phyloP scores from a whole-genome alignment of 2,113 vertebrate genomes.

The Plectropomus leopardus region DNA sequence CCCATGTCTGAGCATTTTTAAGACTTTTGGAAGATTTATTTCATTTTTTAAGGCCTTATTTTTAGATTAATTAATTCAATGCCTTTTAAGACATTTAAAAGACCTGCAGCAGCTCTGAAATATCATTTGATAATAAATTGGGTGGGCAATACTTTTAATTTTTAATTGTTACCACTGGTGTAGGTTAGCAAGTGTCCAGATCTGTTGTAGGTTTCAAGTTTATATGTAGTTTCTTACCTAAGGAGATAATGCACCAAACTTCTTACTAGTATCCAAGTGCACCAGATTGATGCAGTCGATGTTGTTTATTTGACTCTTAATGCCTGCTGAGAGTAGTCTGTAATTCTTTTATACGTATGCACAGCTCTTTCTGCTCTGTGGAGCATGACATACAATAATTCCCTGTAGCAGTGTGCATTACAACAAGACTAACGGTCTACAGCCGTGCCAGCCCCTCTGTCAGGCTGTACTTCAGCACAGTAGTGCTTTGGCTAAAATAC shows the following conservation, averaged over 20 bases:
- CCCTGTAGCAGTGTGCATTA: constrained; percentile 14
- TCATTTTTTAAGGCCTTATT: too few species aligned
- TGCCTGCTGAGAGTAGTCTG: constrained; percentile 21
- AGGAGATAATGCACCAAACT: not conserved
- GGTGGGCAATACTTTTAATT: not conserved
- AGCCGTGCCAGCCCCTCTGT: constrained; percentile 13
- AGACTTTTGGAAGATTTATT: too few species aligned
- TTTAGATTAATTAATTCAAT: too few species aligned
- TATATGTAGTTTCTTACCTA: not conserved
- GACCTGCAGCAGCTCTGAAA: too few species aligned
- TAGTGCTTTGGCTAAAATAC: constrained; percentile 24
- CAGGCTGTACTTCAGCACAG: constrained; percentile 3
- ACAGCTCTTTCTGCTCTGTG: constrained; percentile 46
- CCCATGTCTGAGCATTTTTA: too few species aligned
- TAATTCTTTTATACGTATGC: constrained; percentile 41
- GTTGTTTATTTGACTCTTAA: constrained; percentile 10
- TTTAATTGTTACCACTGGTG: not conserved
- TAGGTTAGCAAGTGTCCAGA: not conserved
- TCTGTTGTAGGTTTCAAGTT: too few species aligned
- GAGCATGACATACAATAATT: constrained; percentile 44
- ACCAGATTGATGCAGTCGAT: constrained; percentile 18
- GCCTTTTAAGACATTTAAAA: too few species aligned
- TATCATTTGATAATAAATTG: too few species aligned
- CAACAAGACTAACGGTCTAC: constrained; percentile 22
- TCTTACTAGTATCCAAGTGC: not conserved